These are phyloP conservation scores for Cybosia mesomella DNA, from an alignment of 2,888 invertebrate genomes.

Conservation along the genomic window DNA sequence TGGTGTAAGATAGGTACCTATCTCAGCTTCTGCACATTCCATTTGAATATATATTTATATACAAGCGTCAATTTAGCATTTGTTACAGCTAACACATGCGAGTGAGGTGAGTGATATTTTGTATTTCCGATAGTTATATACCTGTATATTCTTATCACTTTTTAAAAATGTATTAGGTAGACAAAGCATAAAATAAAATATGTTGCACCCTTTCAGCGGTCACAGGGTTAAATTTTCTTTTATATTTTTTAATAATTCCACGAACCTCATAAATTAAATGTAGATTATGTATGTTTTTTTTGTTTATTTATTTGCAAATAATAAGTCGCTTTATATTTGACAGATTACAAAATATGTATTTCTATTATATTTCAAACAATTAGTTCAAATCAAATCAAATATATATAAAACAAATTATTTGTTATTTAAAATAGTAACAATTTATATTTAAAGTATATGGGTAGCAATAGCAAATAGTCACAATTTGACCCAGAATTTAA, in stretches of 20 bases:
- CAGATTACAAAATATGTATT: not conserved
- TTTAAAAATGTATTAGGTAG: not conserved
- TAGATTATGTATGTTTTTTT: not conserved
- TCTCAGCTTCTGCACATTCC: constrained; percentile 83
- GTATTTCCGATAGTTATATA: constrained; percentile 6
- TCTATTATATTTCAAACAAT: too few relatives aligned
- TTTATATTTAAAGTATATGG: not conserved
- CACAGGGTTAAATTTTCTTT: constrained; percentile 40
- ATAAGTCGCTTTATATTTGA: not conserved
- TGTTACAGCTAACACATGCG: constrained; percentile 64
- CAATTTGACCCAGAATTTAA: constrained; percentile 32
- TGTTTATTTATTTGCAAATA: not conserved
- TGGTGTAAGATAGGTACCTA: constrained; percentile 85
- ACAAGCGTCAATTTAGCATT: constrained; percentile 84
- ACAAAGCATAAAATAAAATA: not conserved
- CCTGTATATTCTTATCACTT: constrained; percentile 1
- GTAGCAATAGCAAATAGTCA: not conserved
- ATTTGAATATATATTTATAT: constrained; percentile 83
- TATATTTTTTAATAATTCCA: not conserved
- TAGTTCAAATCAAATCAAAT: too few relatives aligned
- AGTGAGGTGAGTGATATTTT: constrained; percentile 51
- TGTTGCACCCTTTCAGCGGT: constrained; percentile 15
- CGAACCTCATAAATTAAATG: not conserved
- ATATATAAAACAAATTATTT: not conserved
- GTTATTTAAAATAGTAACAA: not conserved